A percentile compares a stretch with the other conserved stretches of the same genome.
Evolutionary conservation across 2,888 invertebrate genomes (phyloP).

Genomic region (Drosophila austrosaltans): DNA sequence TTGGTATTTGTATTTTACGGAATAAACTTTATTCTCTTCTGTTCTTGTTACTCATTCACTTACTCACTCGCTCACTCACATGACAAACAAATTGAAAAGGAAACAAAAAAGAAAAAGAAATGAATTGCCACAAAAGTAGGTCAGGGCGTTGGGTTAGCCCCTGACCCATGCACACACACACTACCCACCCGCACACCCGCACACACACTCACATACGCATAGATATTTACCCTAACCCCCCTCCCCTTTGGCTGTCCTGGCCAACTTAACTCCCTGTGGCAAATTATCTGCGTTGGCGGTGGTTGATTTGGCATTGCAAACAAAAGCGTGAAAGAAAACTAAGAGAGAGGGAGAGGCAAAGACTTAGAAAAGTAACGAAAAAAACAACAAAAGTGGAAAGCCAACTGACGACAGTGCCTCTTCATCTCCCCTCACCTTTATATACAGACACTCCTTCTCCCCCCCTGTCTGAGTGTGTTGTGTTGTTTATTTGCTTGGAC

Average conservation of each 20-base stretch:
- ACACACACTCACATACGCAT: slow-evolving; percentile 12
- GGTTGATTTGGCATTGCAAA: slow-evolving; percentile 68
- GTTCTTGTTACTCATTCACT: slow-evolving; percentile 24
- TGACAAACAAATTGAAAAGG: slow-evolving; percentile 72
- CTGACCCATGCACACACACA: slow-evolving; percentile 28
- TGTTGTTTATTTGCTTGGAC: slow-evolving; percentile 61
- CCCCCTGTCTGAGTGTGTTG: slow-evolving; percentile 22
- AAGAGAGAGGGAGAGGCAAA: background rate
- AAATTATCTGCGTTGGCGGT: slow-evolving; percentile 72
- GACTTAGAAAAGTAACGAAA: background rate
- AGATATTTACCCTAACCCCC: slow-evolving; percentile 13
- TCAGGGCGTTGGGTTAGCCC: slow-evolving; percentile 59
- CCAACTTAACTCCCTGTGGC: slow-evolving; percentile 54
- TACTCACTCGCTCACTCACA: slow-evolving; percentile 18
- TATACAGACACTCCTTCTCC: background rate
- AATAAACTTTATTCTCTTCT: slow-evolving; percentile 62
- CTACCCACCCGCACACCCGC: slow-evolving; percentile 9
- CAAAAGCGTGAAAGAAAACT: slow-evolving; percentile 44
- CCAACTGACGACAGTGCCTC: slow-evolving; percentile 64
- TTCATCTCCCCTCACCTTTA: slow-evolving; percentile 13
- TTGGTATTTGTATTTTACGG: slow-evolving; percentile 59
- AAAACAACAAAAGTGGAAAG: slow-evolving; percentile 54
- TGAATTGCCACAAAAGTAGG: slow-evolving; percentile 63
- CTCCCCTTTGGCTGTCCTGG: background rate
- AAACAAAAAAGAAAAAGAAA: slow-evolving; percentile 37